Percentiles rank a stretch among this genome's conserved stretches.
Conservation (phyloP, 2,797 vertebrate species). For the Ptychobarbus kaznakovi region DNA sequence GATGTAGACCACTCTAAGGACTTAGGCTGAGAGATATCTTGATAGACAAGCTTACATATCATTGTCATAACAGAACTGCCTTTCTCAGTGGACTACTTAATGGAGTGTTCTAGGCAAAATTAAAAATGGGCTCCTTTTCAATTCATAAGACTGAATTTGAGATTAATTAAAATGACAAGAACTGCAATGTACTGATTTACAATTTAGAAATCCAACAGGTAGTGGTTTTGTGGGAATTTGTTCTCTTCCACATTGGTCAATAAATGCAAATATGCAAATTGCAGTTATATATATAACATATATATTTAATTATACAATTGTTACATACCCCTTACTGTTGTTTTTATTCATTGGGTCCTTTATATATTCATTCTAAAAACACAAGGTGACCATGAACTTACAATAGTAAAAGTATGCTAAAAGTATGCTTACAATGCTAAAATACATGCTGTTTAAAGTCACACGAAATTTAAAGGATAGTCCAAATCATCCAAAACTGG, state of each 20-base stretch:
- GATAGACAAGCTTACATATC: slow-evolving; percentile 11
- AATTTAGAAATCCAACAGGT: neutral
- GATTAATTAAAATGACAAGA: neutral
- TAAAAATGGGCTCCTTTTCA: neutral
- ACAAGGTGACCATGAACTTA: neutral
- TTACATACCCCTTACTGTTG: neutral
- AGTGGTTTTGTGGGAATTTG: too few species aligned
- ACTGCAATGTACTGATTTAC: neutral
- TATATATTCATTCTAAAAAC: neutral
- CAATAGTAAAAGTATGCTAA: neutral
- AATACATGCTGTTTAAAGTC: neutral
- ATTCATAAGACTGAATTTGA: neutral
- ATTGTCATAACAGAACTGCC: neutral
- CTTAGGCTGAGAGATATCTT: slow-evolving; percentile 14
- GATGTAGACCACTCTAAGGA: neutral
- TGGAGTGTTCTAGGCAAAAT: neutral
- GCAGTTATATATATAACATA: too few species aligned
- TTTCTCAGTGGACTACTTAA: neutral
- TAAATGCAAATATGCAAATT: too few species aligned
- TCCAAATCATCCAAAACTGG: neutral
- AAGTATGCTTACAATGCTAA: neutral
- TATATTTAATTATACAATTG: too few species aligned
- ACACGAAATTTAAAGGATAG: neutral
- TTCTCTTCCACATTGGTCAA: too few species aligned
- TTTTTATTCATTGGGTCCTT: neutral